Evolutionary conservation across 2,797 vertebrate genomes (phyloP), one percentile per base, ranked within the genome.

Genomic region (Acomys russatus): DNA sequence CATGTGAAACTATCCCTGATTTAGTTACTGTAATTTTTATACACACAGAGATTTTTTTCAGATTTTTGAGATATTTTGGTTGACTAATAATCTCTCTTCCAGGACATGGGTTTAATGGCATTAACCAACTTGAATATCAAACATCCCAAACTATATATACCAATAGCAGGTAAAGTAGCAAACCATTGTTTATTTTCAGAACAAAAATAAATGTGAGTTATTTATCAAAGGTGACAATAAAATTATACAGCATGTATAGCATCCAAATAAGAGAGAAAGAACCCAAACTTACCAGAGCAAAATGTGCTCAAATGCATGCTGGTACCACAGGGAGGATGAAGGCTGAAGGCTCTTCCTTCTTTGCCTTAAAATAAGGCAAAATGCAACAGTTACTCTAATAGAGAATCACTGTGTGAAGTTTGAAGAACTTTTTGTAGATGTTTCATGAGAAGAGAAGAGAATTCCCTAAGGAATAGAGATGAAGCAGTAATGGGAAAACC

Each of bases 91-190:
- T 77, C 56, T 77, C 86, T 17, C 38, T 92, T 86, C 6, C 14
- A 92, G 91, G 63, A 51, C 9, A 23, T 59, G 63, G 91, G 91
- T 8, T 86, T 86, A 92, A 38, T 4, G 11, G 18, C 12, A 33
- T 44, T 86, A n/a, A 92, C 82, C 15, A 92, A 86, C 71, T 68
- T 92, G 71, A 77, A 92, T 49, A 92, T 86, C 71, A 88, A 35
- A 54, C 3, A 23, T 38, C 85, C 44, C 38, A 28, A 5, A 54
- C 1, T 33, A 25, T 94, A 68, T 66, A 0, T 3, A 0, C 9
- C 6, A 51, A 0, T 11, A 15, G 0, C 7, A 94, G 68, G 86
- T 89, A 82, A 94, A 66, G 66, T 64, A 23, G 74, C 9, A 89
- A 83, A 44, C 33, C 80, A 44, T 1, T 23, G 35, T 30, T 0